Base-by-base conservation (phyloP, 2,888 invertebrate species). In the Melanophora roralis region DNA sequence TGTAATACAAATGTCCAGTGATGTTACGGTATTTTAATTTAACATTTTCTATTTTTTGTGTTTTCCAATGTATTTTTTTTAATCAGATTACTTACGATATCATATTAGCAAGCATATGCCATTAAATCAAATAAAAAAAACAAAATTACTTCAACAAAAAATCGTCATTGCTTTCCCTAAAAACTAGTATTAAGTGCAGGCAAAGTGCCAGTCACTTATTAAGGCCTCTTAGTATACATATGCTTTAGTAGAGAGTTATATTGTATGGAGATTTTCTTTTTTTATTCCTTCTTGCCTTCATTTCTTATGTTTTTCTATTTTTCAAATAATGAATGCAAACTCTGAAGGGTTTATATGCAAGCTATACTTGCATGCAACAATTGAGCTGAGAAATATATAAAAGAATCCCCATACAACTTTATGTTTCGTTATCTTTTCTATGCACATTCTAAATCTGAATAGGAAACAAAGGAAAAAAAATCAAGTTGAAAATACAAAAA, bases 371-470 rank as follows among this genome's bases (percentile, higher is more conserved):
- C 75, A 75, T 68, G 75, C 80, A 80, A 76, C 80, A 80, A 80
- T 76, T 76, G 68, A 80, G 72, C 68, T 76, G 38, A 68, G 68
- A 72, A 80, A 68, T 64, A 68, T n/a, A n/a, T 57, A 76, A 72
- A 65, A 79, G 21, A 23, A 59, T 51, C 45, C 32, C 67, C 72
- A 68, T 64, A 76, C 19, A 67, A 62, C 64, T 80, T 60, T 72
- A 57, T 64, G 72, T 62, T 80, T 80, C 76, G 80, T 80, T 80
- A 80, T 80, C 72, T 80, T 32, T 76, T 68, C 59, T 51, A 53
- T 38, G 57, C 62, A 19, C 5, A 51, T 7, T 16, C 32, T 73
- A 57, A 74, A 74, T 65, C 64, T 57, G 43, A 73, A 78, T 78
- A 67, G 38, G 47, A 68, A 45, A 47, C 51, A 45, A 62, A 45